Evolutionary conservation across 2,888 invertebrate species (phyloP), one percentile per base, ranked within the genome.

Genomic region (Phengaris arion): DNA sequence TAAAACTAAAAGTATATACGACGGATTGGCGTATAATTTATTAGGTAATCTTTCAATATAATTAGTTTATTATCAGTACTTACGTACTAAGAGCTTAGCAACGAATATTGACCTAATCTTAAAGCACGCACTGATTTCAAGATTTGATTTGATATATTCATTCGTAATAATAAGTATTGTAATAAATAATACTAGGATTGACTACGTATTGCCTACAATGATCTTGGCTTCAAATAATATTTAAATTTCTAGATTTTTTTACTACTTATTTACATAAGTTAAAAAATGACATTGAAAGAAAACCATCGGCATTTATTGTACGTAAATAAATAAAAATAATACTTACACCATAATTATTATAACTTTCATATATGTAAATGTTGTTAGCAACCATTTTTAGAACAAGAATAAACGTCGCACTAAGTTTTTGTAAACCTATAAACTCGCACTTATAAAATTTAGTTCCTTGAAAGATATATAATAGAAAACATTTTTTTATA

Each of bases 61-160:
- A 64, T 64, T 12, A 1, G 35, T 64, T 64, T 1, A 64, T 35
- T 64, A 64, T 64, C 64, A 45, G 7, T 45, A 64, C 59, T 59
- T 59, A 59, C 10, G 64, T 52, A 52, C 52, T 22, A 9, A 52
- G 52, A 45, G 35, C 64, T 64, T 64, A 64, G 64, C 64, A 64
- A 64, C 64, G 64, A 12, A 64, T 64, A 64, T 52, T 12, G 9
- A 22, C 59, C 3, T 59, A 13, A 64, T 64, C 10, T 64, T 6
- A 22, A 35, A 10, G 12, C 12, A 64, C 13, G 64, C 64, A 64
- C 13, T 22, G 59, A 64, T 22, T 64, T 64, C 64, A 35, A 64
- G 22, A 9, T 59, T 22, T 0, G 10, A 12, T 6, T 64, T 64
- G 10, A 12, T 35, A 22, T 15, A 2, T 22, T 22, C 22, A 22